Evolutionary conservation across 1,140 invertebrate species (phyloP).

Genomic region (Uloborus diversus): DNA sequence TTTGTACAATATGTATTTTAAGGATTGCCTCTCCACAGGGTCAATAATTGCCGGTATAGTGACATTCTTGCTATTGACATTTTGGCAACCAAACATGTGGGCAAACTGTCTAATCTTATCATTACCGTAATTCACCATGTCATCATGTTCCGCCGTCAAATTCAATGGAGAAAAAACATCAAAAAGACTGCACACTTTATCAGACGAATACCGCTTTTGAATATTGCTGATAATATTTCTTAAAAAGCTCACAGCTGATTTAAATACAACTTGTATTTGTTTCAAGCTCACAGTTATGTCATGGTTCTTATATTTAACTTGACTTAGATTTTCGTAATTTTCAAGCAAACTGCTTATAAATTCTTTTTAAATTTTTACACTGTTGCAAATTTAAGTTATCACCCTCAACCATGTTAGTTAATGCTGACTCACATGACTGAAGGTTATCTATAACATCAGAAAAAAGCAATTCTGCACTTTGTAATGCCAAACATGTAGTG

Average conservation of each 20-base stretch:
- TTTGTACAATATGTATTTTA: background rate
- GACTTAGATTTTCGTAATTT: background rate
- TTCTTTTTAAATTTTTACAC: background rate
- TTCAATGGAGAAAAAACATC: too few relatives aligned
- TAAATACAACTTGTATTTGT: background rate
- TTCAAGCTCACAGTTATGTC: background rate
- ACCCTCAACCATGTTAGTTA: background rate
- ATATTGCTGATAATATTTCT: background rate
- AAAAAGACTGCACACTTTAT: background rate
- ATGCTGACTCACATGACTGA: background rate
- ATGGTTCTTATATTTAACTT: background rate
- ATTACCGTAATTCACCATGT: background rate
- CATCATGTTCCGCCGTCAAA: background rate
- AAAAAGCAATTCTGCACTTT: background rate
- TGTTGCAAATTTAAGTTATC: background rate
- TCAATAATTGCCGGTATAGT: background rate
- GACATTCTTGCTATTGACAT: background rate
- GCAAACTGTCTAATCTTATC: background rate
- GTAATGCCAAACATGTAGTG: background rate
- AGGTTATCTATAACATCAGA: background rate
- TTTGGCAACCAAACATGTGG: background rate
- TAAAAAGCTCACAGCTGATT: background rate
- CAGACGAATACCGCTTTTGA: background rate
- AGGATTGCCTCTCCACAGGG: background rate
- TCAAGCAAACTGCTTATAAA: background rate